Evolutionary conservation across 2,797 vertebrate genomes (phyloP), one percentile per base, ranked within the genome.

Genomic region (Sternotherus odoratus): DNA sequence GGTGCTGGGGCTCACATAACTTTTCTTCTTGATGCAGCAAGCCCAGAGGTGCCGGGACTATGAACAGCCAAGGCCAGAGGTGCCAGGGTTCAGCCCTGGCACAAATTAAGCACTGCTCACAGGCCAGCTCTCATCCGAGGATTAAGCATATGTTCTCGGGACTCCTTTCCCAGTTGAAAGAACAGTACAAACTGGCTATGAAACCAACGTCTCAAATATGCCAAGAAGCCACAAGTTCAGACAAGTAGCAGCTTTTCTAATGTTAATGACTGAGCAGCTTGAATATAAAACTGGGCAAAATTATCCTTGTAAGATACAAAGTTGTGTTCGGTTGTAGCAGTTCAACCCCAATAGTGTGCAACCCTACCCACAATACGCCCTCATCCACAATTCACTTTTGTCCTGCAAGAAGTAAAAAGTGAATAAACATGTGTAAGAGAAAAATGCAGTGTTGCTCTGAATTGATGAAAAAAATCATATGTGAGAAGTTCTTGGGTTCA

Each of bases 241-340:
- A 43, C 39, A 74, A 23, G 69, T 43, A 39, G 23, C 23, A 43
- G 69, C 24, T 43, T 74, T 46, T 46, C 39, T 46, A 28, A 43
- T 46, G 24, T 26, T 28, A 74, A 74, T 28, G 21, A 46, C n/a
- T 21, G 33, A 66, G 19, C n/a, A 66, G n/a, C n/a, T 66, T 36
- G 2, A 28, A 0, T 66, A 33, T 33, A 85, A 86, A 49, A 1
- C 6, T 50, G 3, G 5, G 1, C 3, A 4, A 43, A 69, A 30
- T 46, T 77, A 69, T 21, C 75, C 77, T 80, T 2, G 0, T 15
- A 7, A 1, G 13, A 12, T 81, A 33, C 77, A 79, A 13, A 57
- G 86, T 89, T 82, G 1, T 77, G 1, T 50, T 86, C 23, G 89
- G 12, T 21, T 74, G n/a, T 74, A n/a, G 69, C 24, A 46, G 87